Base-by-base conservation (phyloP, 2,797 vertebrate species). In the Pseudochaenichthys georgianus region DNA sequence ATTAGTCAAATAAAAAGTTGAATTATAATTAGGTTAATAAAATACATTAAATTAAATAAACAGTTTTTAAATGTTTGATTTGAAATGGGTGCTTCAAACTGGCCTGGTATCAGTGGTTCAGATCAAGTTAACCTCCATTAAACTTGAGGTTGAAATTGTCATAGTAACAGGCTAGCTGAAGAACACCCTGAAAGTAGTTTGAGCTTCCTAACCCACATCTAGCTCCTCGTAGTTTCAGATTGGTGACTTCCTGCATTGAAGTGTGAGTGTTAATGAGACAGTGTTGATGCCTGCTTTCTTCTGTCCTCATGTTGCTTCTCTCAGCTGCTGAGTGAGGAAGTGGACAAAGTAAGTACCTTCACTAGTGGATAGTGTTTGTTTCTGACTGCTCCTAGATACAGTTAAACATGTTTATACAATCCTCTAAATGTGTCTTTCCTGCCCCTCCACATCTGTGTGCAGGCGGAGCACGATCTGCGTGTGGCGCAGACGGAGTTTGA, bases 321-420 rank as follows among this genome's bases (percentile, higher is more conserved):
- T 78, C 96, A 99, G 98, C 96, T 99, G 67, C 97, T 98, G 96
- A 99, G 95, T 83, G 98, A 99, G 88, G 98, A 99, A 86, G 97
- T 97, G 88, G 97, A 98, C 92, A 99, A 99, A 94, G 98, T 99
- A 93, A 98, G 98, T 95, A 89, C 73, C 52, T 0, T 23, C 21
- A 9, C 34, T 6, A 1, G 10, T 6, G 4, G 9, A 2, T 3
- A 15, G 16, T 63, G 50, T 71, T 2, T 64, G 16, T 55, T 23
- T 28, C 2, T 42, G 1, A 19, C 5, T 3, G 16, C 3, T 54
- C 17, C 2, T 41, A 42, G 7, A 19, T 31, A 51, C 0, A 12
- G 19, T 3, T 19, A 3, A 4, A 4, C 1, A 2, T 50, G 0
- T 9, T 16, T 1, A 1, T 4, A 13, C 6, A 15, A 3, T 10